These are phyloP conservation scores for Cheilosia pagana DNA, from an alignment of 2,888 invertebrate species.

Conservation along the genomic window DNA sequence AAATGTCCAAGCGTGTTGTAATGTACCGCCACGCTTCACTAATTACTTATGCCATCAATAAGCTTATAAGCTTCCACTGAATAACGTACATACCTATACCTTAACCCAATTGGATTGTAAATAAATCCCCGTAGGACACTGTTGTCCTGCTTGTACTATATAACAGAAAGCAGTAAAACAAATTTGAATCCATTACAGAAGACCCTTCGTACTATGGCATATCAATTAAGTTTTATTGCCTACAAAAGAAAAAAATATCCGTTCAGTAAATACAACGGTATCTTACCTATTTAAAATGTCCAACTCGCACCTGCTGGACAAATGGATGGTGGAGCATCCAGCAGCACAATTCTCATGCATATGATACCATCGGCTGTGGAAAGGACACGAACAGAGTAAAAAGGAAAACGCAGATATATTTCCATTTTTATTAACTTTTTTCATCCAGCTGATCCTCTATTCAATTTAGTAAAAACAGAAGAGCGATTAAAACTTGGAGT, in stretches of 20 bases:
- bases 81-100: neutral
- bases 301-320: neutral
- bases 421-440: neutral
- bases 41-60: neutral
- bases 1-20: neutral
- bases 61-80: neutral
- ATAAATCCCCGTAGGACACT: neutral
- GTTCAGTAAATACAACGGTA: neutral
- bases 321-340: neutral
- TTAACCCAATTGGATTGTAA: neutral
- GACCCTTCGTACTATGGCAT: neutral
- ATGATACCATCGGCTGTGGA: constrained; percentile 1
- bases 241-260: neutral
- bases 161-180: constrained; percentile 23
- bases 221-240: constrained; percentile 49
- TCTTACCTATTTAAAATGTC: constrained; percentile 1
- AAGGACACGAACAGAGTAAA: constrained; percentile 5
- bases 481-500: constrained; percentile 6
- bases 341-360: neutral
- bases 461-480: constrained; percentile 14
- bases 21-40: neutral
- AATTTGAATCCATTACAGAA: constrained; percentile 31
- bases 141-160: neutral
- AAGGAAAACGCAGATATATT: neutral
- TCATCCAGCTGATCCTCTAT: neutral